phyloP scores from a whole-genome alignment of 2,113 vertebrate genomes.

The Leucosticte australis region DNA sequence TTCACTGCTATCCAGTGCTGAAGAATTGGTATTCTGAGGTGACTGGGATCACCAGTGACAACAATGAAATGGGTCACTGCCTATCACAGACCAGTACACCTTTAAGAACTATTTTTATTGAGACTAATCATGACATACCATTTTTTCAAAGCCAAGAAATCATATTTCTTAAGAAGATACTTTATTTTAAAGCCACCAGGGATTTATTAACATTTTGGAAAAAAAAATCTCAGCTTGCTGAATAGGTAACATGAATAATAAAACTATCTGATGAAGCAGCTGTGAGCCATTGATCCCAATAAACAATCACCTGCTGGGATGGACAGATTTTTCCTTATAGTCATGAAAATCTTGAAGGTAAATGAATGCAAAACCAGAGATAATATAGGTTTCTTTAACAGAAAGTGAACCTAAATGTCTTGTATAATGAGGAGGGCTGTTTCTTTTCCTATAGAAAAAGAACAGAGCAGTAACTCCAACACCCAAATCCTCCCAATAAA shows the following conservation, averaged over 20 bases:
- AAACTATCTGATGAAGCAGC: neutral
- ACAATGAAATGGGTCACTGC: neutral
- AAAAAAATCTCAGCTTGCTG: neutral
- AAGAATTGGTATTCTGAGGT: neutral
- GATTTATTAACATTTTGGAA: neutral
- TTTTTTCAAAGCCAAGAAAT: neutral
- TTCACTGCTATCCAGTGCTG: neutral
- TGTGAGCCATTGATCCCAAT: neutral
- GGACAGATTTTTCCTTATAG: neutral
- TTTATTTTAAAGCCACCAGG: neutral
- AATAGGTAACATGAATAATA: neutral
- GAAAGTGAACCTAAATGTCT: neutral
- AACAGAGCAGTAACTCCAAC: neutral
- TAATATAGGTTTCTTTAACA: neutral
- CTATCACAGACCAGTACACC: neutral
- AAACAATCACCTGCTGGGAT: neutral
- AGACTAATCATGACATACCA: neutral
- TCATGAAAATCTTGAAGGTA: neutral
- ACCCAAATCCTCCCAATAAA: neutral
- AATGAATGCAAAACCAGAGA: neutral
- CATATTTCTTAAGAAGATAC: neutral
- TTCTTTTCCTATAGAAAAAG: neutral
- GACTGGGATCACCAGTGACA: neutral
- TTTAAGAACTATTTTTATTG: neutral
- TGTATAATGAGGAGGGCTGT: neutral